phyloP scores from a whole-genome alignment of 2,797 vertebrate genomes.

The Vireo griseus region DNA sequence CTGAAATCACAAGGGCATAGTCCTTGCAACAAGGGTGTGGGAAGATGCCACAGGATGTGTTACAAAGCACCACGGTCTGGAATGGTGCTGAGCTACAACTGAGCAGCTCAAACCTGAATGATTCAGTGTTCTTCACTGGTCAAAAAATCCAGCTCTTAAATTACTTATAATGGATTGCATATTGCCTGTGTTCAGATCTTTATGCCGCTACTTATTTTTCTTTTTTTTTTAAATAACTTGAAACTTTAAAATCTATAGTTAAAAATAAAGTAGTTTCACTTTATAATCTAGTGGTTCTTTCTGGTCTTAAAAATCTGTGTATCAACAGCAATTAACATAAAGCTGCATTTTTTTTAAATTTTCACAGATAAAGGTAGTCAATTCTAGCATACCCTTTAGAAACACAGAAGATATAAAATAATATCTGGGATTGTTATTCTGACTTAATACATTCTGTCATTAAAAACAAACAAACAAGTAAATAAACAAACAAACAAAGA shows the following conservation, averaged over 20 bases:
- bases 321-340: neutral
- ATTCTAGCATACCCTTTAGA: neutral
- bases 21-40: neutral
- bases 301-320: neutral
- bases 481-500: neutral
- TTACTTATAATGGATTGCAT: neutral
- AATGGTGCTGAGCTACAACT: neutral
- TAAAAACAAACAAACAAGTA: neutral
- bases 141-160: neutral
- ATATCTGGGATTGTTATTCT: neutral
- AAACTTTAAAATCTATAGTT: neutral
- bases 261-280: neutral
- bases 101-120: neutral
- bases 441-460: neutral
- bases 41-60: neutral
- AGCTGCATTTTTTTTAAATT: neutral
- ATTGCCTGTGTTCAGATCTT: neutral
- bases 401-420: neutral
- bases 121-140: neutral
- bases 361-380: neutral
- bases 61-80: neutral
- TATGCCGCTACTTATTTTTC: neutral
- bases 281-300: neutral
- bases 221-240: neutral
- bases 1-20: neutral